Base-by-base conservation (phyloP, 2,797 vertebrate species). In the Pempheris klunzingeri region DNA sequence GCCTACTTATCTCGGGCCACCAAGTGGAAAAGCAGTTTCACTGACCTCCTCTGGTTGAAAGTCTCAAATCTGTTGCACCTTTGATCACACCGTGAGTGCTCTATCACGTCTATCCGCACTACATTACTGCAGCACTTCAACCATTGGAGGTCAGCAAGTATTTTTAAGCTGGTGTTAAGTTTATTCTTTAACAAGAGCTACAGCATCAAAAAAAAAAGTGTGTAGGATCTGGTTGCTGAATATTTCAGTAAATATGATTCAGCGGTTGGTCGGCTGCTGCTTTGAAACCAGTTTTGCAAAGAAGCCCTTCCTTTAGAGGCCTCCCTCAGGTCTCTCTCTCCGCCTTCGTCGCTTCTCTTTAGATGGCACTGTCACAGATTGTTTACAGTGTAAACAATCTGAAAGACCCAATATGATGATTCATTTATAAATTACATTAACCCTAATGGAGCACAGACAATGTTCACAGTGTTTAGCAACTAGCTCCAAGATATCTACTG, bases 201-300 rank as follows among this genome's bases (percentile, higher is more conserved):
- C 55, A 28, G 36, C 75, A 73, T 34, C 18, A 75, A 58, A 73
- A 59, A 43, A 43, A 71, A 60, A 70, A 81, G 66, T 55, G 74
- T 82, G 80, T 82, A 77, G 76, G 76, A 78, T 64, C 59, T 22
- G 20, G 17, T 43, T 69, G 49, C 26, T 77, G 53, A 80, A 63
- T 71, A 63, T 75, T 70, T 81, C 22, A 65, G 60, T 52, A 26
- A 75, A 85, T 63, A 62, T 59, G 50, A 78, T 55, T 79, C 81
- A 74, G 75, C 61, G 20, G 49, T 38, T 76, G 80, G 75, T 77
- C n/a, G 32, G 66, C 62, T 71, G 58, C 69, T 34, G 58, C 75
- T 83, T 74, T 83, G 80, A 81, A 81, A 66, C 5, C 53, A 43
- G 61, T 32, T 28, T 73, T 58, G 70, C 59, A 77, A 43, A 81